Conservation (phyloP, 2,888 invertebrate species). For the Drosophila greeni region DNA sequence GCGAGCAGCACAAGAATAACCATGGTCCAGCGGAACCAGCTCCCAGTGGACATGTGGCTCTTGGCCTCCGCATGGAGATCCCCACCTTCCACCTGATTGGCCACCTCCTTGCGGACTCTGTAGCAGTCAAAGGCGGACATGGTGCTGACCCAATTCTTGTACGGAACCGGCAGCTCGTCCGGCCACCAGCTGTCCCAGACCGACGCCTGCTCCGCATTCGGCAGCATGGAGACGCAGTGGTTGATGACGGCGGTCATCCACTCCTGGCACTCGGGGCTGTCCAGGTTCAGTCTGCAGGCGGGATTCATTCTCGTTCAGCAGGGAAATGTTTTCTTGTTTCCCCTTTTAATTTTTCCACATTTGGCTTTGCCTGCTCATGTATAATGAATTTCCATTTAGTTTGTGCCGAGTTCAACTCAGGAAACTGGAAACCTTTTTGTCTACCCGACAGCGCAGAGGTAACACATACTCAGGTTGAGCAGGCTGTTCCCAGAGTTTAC, state of each 20-base stretch:
- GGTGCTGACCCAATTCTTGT: conserved; percentile 28
- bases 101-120: conserved; percentile 41
- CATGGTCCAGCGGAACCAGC: neutral
- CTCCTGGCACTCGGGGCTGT: conserved; percentile 48
- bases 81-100: neutral
- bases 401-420: neutral
- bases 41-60: neutral
- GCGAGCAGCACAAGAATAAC: neutral
- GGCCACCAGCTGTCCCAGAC: conserved; percentile 62
- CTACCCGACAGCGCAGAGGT: neutral
- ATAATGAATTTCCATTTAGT: conserved; percentile 8
- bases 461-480: neutral
- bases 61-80: neutral
- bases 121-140: conserved; percentile 55
- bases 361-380: conserved; percentile 11
- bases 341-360: neutral
- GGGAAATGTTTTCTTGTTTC: neutral
- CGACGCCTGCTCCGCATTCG: conserved; percentile 24
- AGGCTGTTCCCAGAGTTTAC: neutral
- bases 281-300: conserved; percentile 41
- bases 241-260: conserved; percentile 49
- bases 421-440: neutral
- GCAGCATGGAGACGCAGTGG: conserved; percentile 50
- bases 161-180: conserved; percentile 14
- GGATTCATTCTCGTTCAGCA: conserved; percentile 47